Evolutionary conservation across 2,888 invertebrate genomes (phyloP).

Genomic region (Alsophila aescularia): DNA sequence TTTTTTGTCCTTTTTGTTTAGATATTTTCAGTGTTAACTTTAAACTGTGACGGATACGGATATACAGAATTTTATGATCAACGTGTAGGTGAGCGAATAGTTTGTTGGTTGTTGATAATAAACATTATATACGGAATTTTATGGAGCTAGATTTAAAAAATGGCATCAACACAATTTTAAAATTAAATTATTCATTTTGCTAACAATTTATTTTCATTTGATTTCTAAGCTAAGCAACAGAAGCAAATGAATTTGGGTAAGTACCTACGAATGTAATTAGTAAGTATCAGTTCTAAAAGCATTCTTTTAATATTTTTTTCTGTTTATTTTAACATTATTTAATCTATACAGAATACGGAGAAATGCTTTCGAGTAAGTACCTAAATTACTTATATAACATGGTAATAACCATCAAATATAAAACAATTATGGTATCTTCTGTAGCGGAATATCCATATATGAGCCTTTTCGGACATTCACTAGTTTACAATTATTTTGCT

Average conservation of each 20-base stretch:
- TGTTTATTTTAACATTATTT: neutral
- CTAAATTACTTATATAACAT: too few species aligned
- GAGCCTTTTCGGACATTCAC: too few species aligned
- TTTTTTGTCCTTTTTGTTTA: neutral
- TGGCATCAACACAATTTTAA: too few species aligned
- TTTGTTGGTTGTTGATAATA: neutral
- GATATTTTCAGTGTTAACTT: neutral
- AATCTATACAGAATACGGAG: slow-evolving; percentile 50
- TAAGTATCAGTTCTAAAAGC: too few species aligned
- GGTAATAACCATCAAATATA: too few species aligned
- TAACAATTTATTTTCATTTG: neutral
- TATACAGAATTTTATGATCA: neutral
- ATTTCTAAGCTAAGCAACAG: slow-evolving; percentile 1
- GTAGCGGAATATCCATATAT: too few species aligned
- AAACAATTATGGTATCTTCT: too few species aligned
- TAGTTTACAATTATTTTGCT: too few species aligned
- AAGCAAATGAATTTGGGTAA: slow-evolving; percentile 19
- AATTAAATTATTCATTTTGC: neutral
- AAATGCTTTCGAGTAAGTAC: slow-evolving; percentile 51
- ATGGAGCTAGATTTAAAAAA: too few species aligned
- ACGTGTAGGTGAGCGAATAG: neutral
- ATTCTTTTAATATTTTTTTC: too few species aligned
- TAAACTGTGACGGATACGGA: neutral
- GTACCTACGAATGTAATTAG: too few species aligned
- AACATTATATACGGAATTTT: too few species aligned